These are phyloP conservation scores for Pseudotriccus pelzelni DNA, from an alignment of 2,797 vertebrate genomes.

Conservation along the genomic window DNA sequence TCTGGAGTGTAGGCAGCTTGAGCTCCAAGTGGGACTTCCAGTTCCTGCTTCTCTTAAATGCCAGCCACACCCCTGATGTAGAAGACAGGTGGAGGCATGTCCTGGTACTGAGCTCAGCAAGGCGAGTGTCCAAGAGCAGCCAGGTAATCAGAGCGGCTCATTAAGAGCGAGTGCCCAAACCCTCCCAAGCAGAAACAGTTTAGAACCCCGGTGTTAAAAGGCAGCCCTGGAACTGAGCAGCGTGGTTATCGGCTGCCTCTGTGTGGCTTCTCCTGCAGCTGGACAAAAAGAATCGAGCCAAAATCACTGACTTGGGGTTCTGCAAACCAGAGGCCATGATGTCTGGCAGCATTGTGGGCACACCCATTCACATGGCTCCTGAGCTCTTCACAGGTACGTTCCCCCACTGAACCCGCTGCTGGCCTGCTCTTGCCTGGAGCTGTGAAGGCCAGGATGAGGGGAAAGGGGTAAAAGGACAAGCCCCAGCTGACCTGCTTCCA, in stretches of 20 bases:
- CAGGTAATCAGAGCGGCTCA: neutral
- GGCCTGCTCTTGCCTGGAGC: neutral
- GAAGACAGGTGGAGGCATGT: neutral
- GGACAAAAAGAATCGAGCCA: slow-evolving; percentile 95
- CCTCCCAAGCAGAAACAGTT: neutral
- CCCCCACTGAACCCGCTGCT: neutral
- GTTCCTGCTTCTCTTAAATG: neutral
- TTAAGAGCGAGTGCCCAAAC: neutral
- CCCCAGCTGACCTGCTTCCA: neutral
- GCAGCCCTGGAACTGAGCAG: neutral
- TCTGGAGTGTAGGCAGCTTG: neutral
- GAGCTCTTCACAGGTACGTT: slow-evolving; percentile 94
- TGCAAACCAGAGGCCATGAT: slow-evolving; percentile 99
- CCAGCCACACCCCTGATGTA: neutral
- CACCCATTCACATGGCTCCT: slow-evolving; percentile 98
- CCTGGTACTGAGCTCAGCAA: neutral
- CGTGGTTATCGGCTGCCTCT: neutral
- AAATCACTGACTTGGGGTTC: slow-evolving; percentile 98
- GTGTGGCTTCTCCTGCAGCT: slow-evolving; percentile 76
- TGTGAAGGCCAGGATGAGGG: neutral
- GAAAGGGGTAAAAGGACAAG: neutral
- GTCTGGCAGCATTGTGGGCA: slow-evolving; percentile 98
- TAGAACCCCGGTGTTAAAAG: neutral
- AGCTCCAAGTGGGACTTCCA: neutral
- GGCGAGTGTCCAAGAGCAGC: neutral